A percentile compares a stretch with the other conserved stretches of the same genome.
Evolutionary conservation across 2,888 invertebrate species (phyloP).

Genomic region (Eumerus sabulonum): DNA sequence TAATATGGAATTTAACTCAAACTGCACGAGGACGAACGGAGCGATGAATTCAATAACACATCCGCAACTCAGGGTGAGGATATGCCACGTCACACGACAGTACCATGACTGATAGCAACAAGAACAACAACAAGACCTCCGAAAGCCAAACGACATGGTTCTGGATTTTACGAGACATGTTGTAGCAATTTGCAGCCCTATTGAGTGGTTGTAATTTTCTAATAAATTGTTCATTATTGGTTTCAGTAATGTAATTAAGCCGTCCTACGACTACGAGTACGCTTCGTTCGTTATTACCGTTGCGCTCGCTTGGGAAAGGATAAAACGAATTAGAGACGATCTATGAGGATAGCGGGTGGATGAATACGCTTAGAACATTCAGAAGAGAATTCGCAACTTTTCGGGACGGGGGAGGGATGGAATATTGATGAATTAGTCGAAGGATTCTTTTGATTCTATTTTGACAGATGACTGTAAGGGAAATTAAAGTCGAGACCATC

Average conservation of each 20-base stretch:
- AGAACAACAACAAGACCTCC: background rate
- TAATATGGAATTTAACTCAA: conserved; percentile 52
- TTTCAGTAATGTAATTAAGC: conserved; percentile 57
- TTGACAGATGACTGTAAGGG: too few relatives aligned
- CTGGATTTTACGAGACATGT: conserved; percentile 61
- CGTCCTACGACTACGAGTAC: background rate
- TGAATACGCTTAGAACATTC: too few relatives aligned
- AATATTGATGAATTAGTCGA: too few relatives aligned
- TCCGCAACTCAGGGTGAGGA: background rate
- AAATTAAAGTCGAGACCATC: too few relatives aligned
- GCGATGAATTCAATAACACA: conserved; percentile 27
- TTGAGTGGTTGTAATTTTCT: conserved; percentile 65
- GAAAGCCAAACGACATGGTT: conserved; percentile 54
- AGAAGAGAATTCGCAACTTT: too few relatives aligned
- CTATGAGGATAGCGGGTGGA: too few relatives aligned
- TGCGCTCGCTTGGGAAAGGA: conserved; percentile 1
- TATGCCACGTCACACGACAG: background rate
- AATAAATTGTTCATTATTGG: conserved; percentile 67
- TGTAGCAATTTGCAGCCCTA: conserved; percentile 64
- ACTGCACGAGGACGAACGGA: conserved; percentile 17
- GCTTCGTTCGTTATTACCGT: conserved; percentile 29
- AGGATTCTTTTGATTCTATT: too few relatives aligned
- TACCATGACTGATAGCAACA: too few relatives aligned
- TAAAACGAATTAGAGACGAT: conserved; percentile 3
- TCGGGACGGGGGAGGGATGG: too few relatives aligned